Evolutionary conservation across 2,797 vertebrate species (phyloP).

Genomic region (Bufotes viridis): DNA sequence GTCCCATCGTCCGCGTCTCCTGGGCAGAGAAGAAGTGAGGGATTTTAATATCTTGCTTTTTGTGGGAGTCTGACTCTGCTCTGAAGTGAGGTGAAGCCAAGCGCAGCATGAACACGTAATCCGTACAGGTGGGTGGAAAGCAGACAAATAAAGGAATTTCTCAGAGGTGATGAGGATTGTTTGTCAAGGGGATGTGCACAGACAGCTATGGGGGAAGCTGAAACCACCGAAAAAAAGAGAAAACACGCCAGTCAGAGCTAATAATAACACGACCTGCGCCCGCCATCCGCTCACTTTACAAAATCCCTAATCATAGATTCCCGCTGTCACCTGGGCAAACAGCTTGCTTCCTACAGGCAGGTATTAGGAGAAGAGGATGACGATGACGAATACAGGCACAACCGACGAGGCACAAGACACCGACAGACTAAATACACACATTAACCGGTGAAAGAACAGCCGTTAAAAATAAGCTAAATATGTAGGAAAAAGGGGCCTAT

Average conservation of each 20-base stretch:
- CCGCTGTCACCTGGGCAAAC: slow-evolving; percentile 51
- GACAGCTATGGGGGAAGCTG: slow-evolving; percentile 41
- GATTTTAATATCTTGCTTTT: not conserved
- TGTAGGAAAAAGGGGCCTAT: not conserved
- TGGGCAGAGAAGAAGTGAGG: not conserved
- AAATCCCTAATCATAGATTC: slow-evolving; percentile 8
- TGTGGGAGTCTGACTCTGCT: slow-evolving; percentile 13
- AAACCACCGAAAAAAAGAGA: slow-evolving; percentile 24
- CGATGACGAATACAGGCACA: not conserved
- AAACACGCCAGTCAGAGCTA: slow-evolving; percentile 24
- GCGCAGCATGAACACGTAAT: slow-evolving; percentile 41
- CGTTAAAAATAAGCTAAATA: not conserved
- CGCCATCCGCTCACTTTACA: slow-evolving; percentile 3
- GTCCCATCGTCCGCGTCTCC: not conserved
- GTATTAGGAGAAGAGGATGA: not conserved
- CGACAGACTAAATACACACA: slow-evolving; percentile 9
- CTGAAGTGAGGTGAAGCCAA: slow-evolving; percentile 37
- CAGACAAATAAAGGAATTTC: slow-evolving; percentile 44
- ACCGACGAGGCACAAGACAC: not conserved
- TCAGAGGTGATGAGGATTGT: slow-evolving; percentile 29
- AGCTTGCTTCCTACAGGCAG: not conserved
- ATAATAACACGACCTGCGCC: slow-evolving; percentile 42
- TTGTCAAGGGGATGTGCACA: slow-evolving; percentile 40
- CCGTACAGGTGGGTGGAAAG: slow-evolving; percentile 49
- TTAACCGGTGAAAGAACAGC: not conserved